Conservation (phyloP, 2,888 invertebrate genomes). For the Drosophila buzzatii region DNA sequence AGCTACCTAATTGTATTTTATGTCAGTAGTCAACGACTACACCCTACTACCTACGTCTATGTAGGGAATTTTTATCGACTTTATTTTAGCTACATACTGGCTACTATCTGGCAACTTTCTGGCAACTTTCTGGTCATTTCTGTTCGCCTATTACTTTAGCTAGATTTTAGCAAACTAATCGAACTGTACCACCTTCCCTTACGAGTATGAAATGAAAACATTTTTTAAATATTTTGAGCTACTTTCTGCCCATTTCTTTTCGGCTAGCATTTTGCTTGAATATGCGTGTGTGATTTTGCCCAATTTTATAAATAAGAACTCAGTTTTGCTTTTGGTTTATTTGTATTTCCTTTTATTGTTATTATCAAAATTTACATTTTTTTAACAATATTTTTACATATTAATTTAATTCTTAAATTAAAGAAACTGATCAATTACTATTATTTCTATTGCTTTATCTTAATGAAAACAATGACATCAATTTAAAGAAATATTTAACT, state of each 20-base stretch:
- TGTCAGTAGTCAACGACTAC: too few relatives aligned
- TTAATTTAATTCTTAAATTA: not conserved
- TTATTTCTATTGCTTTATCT: not conserved
- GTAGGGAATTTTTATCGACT: too few relatives aligned
- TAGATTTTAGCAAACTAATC: not conserved
- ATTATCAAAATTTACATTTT: not conserved
- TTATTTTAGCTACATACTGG: not conserved
- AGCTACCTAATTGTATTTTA: too few relatives aligned
- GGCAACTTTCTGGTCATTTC: not conserved
- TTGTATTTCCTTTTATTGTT: not conserved
- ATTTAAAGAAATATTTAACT: not conserved
- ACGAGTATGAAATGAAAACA: too few relatives aligned
- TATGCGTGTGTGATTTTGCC: not conserved
- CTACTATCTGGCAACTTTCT: not conserved
- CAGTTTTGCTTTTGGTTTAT: not conserved
- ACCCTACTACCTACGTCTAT: too few relatives aligned
- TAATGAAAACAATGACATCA: not conserved
- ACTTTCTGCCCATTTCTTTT: not conserved
- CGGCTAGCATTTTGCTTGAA: not conserved
- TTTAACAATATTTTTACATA: not conserved
- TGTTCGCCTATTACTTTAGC: constrained; percentile 3
- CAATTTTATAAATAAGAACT: not conserved
- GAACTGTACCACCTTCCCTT: not conserved
- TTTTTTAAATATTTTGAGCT: not conserved
- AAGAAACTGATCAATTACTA: not conserved